Evolutionary conservation across 2,797 vertebrate species (phyloP).

Genomic region (Amblyraja radiata): DNA sequence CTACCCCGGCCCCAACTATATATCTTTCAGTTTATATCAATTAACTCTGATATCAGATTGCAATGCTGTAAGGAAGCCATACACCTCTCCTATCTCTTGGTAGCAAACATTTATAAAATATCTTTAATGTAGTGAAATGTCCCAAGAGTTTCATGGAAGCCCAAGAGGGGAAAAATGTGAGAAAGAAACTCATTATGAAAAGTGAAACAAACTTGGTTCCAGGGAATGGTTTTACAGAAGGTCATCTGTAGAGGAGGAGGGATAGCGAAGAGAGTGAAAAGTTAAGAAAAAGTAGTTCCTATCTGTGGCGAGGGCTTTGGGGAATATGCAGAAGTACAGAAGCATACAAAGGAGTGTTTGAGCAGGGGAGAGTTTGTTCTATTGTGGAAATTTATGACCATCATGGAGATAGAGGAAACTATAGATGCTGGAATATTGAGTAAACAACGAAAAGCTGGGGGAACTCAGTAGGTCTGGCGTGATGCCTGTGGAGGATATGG

Average conservation of each 20-base stretch:
- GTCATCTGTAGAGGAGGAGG: neutral
- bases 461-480: too few species aligned
- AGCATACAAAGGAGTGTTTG: too few species aligned
- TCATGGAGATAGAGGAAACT: too few species aligned
- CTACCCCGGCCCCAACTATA: neutral
- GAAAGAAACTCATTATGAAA: neutral
- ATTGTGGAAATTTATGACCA: too few species aligned
- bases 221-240: neutral
- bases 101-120: neutral
- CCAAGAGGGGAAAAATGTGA: neutral
- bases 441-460: too few species aligned
- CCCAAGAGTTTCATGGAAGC: neutral
- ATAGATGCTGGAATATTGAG: too few species aligned
- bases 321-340: too few species aligned
- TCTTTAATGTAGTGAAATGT: neutral
- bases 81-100: neutral
- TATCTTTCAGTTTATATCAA: constrained; percentile 7
- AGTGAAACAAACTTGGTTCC: neutral
- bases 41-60: neutral
- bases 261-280: neutral
- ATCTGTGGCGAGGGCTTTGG: too few species aligned
- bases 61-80: neutral
- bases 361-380: neutral
- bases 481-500: too few species aligned
- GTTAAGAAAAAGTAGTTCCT: neutral